These are phyloP conservation scores for Augiades crinisus DNA, from an alignment of 2,888 invertebrate species.

Conservation along the genomic window DNA sequence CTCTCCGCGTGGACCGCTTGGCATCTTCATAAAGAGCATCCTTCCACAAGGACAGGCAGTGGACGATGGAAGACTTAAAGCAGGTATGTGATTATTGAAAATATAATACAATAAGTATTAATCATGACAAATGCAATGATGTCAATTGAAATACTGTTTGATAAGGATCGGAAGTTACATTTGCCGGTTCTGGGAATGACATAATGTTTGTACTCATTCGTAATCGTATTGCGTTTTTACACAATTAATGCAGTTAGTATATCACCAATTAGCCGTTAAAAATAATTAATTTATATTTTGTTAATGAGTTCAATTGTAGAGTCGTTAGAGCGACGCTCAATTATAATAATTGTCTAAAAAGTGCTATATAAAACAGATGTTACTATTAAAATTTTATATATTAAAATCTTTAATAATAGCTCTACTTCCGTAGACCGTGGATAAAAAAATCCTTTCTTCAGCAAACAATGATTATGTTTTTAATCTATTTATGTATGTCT, in stretches of 20 bases:
- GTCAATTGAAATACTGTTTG: constrained; percentile 46
- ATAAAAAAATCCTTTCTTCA: no score
- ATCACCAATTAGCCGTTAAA: neutral
- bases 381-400: no score
- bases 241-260: neutral
- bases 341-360: no score
- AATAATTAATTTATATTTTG: no score
- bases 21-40: constrained; percentile 93
- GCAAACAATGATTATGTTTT: no score
- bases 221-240: neutral
- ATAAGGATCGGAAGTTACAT: constrained; percentile 53
- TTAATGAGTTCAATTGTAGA: no score
- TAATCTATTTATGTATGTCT: no score
- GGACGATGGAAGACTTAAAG: constrained; percentile 90
- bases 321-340: no score
- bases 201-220: neutral
- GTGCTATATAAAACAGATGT: no score
- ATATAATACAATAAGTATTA: constrained; percentile 12
- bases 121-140: neutral
- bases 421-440: no score
- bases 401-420: no score
- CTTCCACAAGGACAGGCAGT: constrained; percentile 91
- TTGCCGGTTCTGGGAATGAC: constrained; percentile 11
- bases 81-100: constrained; percentile 78
- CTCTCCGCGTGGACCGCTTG: constrained; percentile 91